phyloP scores from a whole-genome alignment of 2,888 invertebrate species.

The Rhaphigaster nebulosa region DNA sequence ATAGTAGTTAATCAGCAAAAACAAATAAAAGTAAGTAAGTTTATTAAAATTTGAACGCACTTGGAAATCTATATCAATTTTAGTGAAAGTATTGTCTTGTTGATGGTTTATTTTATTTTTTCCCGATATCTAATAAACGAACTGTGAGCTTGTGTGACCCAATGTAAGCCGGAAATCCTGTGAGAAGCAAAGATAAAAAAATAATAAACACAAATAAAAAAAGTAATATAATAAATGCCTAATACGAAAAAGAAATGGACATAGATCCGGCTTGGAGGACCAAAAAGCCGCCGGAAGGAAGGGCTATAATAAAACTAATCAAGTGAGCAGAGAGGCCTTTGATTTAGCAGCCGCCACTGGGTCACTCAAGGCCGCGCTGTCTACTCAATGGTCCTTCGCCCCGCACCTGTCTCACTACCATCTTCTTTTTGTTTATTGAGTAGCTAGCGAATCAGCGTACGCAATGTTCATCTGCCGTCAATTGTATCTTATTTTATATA shows the following conservation, averaged over 20 bases:
- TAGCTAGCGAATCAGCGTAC: background rate
- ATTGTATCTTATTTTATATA: too few relatives aligned
- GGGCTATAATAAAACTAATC: conserved; percentile 32
- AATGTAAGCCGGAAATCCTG: background rate
- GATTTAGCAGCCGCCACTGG: conserved; percentile 16
- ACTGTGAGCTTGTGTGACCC: background rate
- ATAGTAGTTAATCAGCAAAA: too few relatives aligned
- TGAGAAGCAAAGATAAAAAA: background rate
- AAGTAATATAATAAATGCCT: background rate
- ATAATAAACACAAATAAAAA: background rate
- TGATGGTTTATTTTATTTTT: too few relatives aligned
- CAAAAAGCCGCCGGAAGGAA: conserved; percentile 6
- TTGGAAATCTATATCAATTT: too few relatives aligned
- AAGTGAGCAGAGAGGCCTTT: conserved; percentile 7
- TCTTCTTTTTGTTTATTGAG: background rate
- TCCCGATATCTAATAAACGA: background rate
- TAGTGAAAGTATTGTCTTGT: too few relatives aligned
- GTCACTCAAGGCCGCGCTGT: background rate
- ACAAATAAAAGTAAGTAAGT: too few relatives aligned
- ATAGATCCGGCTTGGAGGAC: conserved; percentile 9
- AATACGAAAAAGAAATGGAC: background rate
- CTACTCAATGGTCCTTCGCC: background rate
- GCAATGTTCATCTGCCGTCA: too few relatives aligned
- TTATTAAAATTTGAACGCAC: too few relatives aligned
- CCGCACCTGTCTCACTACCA: background rate